phyloP scores from a whole-genome alignment of 2,113 vertebrate genomes.

The Pseudorhombus dupliciocellatus region DNA sequence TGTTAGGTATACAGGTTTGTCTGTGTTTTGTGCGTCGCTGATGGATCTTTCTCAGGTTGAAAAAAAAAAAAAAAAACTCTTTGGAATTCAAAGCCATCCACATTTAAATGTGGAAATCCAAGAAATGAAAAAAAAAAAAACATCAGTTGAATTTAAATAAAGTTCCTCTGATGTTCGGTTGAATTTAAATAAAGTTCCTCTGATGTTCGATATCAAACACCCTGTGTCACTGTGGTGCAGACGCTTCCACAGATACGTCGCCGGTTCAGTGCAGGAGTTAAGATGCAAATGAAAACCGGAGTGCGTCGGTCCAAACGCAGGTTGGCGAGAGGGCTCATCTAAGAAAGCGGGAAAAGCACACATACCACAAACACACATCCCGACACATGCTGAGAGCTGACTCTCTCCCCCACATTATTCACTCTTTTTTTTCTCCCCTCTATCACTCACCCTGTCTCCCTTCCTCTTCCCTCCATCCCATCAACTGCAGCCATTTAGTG shows the following conservation, averaged over 20 bases:
- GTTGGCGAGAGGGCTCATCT: not conserved
- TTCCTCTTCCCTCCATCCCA: constrained; percentile 49
- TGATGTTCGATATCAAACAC: constrained; percentile 25
- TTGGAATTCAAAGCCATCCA: not conserved
- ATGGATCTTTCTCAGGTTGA: not conserved
- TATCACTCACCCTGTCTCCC: constrained; percentile 14
- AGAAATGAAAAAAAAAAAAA: constrained; percentile 5
- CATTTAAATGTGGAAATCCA: constrained; percentile 11
- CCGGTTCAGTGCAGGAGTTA: constrained; percentile 20
- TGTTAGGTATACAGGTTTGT: constrained; percentile 25
- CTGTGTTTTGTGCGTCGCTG: constrained; percentile 14
- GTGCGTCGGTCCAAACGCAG: constrained; percentile 6
- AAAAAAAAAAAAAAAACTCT: constrained; percentile 7
- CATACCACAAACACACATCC: constrained; percentile 21
- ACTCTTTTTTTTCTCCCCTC: constrained; percentile 19
- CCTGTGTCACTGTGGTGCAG: constrained; percentile 12
- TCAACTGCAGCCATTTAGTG: constrained; percentile 59
- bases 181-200: not conserved
- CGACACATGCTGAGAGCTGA: constrained; percentile 5
- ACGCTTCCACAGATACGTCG: constrained; percentile 17
- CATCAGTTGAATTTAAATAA: constrained; percentile 17
- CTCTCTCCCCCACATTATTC: constrained; percentile 34
- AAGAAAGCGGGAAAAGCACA: constrained; percentile 13
- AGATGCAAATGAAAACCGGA: constrained; percentile 41
- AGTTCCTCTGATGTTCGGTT: constrained; percentile 11